These are phyloP conservation scores for Eristalinus aeneus DNA, from an alignment of 2,888 invertebrate species.

Conservation along the genomic window DNA sequence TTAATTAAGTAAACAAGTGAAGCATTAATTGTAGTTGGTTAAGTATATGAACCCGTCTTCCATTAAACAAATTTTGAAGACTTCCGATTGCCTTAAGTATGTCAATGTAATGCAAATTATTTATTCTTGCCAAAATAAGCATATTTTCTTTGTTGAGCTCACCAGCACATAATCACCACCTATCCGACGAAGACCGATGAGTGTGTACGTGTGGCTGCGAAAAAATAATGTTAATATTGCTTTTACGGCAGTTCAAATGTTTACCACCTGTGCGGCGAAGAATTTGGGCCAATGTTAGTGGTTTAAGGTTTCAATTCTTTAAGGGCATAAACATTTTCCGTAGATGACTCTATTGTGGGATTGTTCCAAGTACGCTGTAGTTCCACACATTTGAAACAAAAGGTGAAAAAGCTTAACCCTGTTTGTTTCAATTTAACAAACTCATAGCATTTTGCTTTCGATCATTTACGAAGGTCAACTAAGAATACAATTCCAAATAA, in stretches of 20 bases:
- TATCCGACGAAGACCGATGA: neutral
- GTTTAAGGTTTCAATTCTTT: slow-evolving; percentile 10
- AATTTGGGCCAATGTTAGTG: slow-evolving; percentile 53
- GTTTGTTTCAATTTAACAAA: too few species aligned
- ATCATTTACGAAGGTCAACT: too few species aligned
- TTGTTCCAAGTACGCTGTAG: neutral
- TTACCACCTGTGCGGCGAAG: neutral
- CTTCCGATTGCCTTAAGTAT: slow-evolving; percentile 15
- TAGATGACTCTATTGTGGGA: neutral
- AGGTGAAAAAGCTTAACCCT: too few species aligned
- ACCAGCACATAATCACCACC: neutral
- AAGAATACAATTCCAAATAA: too few species aligned
- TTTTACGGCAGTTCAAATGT: neutral
- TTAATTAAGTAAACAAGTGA: neutral
- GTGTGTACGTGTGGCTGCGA: neutral
- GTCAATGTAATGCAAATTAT: slow-evolving; percentile 14
- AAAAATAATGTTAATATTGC: slow-evolving; percentile 6
- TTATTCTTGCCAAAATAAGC: neutral
- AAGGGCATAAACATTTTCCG: neutral
- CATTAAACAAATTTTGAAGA: neutral
- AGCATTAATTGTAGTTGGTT: neutral
- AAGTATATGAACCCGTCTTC: neutral
- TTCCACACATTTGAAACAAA: neutral
- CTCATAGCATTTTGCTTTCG: too few species aligned
- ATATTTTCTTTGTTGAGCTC: slow-evolving; percentile 14